phyloP scores from a whole-genome alignment of 2,888 invertebrate genomes.

The Stenolophus ochropezus region DNA sequence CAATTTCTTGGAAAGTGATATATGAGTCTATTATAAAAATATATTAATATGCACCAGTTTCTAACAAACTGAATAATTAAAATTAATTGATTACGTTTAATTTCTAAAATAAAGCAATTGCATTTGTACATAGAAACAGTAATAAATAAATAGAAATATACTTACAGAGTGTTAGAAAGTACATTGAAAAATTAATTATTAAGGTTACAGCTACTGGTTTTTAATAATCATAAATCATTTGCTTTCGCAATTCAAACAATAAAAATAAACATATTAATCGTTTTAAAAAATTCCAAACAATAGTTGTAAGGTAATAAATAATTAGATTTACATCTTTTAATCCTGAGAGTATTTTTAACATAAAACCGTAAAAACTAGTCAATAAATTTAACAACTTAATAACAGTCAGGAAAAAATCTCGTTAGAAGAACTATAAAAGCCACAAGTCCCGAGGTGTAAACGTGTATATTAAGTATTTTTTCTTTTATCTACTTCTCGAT shows the following conservation, averaged over 20 bases:
- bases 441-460: constrained; percentile 13
- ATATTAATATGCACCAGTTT: too few species aligned
- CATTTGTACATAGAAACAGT: too few species aligned
- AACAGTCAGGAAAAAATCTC: constrained; percentile 11
- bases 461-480: constrained; percentile 24
- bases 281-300: not conserved
- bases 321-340: constrained; percentile 17
- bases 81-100: too few species aligned
- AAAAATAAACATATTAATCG: not conserved
- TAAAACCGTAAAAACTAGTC: constrained; percentile 23
- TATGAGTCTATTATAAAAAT: too few species aligned
- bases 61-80: too few species aligned
- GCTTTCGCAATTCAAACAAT: not conserved
- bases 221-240: not conserved
- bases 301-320: constrained; percentile 5
- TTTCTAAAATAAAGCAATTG: too few species aligned
- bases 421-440: constrained; percentile 35
- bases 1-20: too few species aligned
- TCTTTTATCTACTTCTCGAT: constrained; percentile 2
- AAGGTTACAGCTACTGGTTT: not conserved
- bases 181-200: too few species aligned
- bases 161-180: too few species aligned
- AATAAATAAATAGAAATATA: too few species aligned
- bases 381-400: constrained; percentile 34
- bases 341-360: constrained; percentile 1